Conservation (phyloP, 2,797 vertebrate genomes). For the Sardinella longiceps region DNA sequence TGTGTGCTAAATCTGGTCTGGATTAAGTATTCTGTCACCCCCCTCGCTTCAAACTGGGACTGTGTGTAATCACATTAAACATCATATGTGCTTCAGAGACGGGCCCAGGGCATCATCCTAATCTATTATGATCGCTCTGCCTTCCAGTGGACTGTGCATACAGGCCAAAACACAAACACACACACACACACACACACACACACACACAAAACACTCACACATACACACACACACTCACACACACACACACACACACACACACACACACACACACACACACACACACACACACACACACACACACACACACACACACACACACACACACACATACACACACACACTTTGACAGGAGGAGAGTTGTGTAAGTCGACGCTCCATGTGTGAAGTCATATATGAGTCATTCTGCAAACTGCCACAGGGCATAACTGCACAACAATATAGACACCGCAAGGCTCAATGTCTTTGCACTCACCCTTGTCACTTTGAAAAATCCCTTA, state of each 20-base stretch:
- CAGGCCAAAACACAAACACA: not conserved
- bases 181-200: not conserved
- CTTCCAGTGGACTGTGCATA: not conserved
- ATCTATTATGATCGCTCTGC: constrained; percentile 52
- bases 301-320: not conserved
- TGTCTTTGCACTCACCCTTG: constrained; percentile 18
- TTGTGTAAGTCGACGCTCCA: not conserved
- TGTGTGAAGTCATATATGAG: not conserved
- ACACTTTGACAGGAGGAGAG: not conserved
- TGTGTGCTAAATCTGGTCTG: constrained; percentile 43
- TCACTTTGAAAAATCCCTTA: constrained; percentile 25
- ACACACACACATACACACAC: not conserved
- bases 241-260: not conserved
- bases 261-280: not conserved
- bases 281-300: not conserved
- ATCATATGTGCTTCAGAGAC: constrained; percentile 63
- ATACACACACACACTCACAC: not conserved
- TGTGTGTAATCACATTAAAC: constrained; percentile 69
- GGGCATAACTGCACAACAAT: not conserved
- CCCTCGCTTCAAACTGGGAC: constrained; percentile 60
- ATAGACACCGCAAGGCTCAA: constrained; percentile 19
- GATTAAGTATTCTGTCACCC: constrained; percentile 70
- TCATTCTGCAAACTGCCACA: not conserved
- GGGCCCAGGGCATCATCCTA: constrained; percentile 59
- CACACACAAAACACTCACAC: no score